Percentiles rank a stretch among this genome's conserved stretches.
Evolutionary conservation across 2,113 vertebrate genomes (phyloP).

Genomic region (Penelope pileata): DNA sequence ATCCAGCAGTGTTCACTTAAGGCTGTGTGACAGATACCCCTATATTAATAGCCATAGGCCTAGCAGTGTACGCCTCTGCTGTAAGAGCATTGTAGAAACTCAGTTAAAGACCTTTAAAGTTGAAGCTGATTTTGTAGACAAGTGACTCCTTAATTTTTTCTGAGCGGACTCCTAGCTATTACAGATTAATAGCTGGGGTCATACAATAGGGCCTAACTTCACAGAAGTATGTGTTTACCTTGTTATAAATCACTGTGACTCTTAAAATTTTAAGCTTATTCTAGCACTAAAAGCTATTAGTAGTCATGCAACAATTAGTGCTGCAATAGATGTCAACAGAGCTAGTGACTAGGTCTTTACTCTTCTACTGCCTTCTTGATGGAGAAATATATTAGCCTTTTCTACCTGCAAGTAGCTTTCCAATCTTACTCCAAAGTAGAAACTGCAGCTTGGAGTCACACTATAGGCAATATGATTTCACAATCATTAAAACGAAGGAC

Average conservation of each 20-base stretch:
- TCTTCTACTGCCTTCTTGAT: neutral
- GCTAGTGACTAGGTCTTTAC: neutral
- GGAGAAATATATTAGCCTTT: neutral
- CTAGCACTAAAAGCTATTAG: neutral
- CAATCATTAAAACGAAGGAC: neutral
- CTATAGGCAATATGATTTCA: neutral
- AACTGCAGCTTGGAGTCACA: neutral
- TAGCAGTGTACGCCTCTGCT: neutral
- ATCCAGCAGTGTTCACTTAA: neutral
- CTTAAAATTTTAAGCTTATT: neutral
- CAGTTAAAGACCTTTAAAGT: neutral
- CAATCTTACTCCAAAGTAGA: neutral
- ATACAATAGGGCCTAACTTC: neutral
- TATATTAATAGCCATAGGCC: neutral
- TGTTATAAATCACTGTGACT: neutral
- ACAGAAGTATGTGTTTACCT: neutral
- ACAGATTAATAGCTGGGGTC: neutral
- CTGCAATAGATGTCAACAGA: neutral
- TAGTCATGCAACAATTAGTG: accelerated
- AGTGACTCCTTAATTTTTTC: neutral
- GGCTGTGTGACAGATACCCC: neutral
- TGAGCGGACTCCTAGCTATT: neutral
- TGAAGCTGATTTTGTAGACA: neutral
- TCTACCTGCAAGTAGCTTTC: neutral
- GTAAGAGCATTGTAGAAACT: neutral